A percentile compares a stretch with the other conserved stretches of the same genome.
These are phyloP conservation scores for Rissa tridactyla DNA, from an alignment of 2,113 vertebrate genomes.

Conservation along the genomic window DNA sequence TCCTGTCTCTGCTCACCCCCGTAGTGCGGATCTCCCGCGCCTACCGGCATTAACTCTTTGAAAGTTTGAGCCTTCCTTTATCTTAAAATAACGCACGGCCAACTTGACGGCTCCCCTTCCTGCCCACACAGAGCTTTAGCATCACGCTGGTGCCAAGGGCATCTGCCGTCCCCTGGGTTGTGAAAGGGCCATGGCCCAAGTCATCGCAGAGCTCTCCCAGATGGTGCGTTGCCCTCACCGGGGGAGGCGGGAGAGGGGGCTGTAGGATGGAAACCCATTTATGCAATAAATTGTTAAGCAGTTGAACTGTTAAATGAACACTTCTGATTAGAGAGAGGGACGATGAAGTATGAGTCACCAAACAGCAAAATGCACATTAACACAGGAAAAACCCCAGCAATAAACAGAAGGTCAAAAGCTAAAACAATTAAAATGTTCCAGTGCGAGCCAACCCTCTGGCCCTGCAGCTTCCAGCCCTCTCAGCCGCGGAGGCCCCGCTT, in stretches of 20 bases:
- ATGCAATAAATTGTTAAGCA: constrained; percentile 48
- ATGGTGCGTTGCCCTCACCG: background rate
- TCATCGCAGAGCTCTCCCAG: constrained; percentile 6
- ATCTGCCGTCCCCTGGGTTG: background rate
- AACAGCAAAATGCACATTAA: background rate
- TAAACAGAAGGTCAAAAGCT: background rate
- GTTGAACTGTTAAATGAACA: constrained; percentile 11
- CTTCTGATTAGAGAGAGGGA: background rate
- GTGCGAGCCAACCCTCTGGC: background rate
- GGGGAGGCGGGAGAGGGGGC: constrained; percentile 18
- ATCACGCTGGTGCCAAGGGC: background rate
- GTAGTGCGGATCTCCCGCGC: background rate
- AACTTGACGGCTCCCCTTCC: background rate
- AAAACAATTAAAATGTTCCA: background rate
- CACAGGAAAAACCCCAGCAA: background rate
- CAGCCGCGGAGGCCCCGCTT: background rate
- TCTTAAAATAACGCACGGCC: accelerated
- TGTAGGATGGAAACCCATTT: constrained; percentile 31
- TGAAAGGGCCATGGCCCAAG: background rate
- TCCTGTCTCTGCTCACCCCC: background rate
- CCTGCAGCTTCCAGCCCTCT: background rate
- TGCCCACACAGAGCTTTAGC: background rate
- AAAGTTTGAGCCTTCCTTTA: background rate
- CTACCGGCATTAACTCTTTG: background rate
- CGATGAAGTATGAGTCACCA: background rate